Percentiles rank a stretch among this genome's conserved stretches.
Conservation (phyloP, 2,797 vertebrate species). For the Crocidura indochinensis region DNA sequence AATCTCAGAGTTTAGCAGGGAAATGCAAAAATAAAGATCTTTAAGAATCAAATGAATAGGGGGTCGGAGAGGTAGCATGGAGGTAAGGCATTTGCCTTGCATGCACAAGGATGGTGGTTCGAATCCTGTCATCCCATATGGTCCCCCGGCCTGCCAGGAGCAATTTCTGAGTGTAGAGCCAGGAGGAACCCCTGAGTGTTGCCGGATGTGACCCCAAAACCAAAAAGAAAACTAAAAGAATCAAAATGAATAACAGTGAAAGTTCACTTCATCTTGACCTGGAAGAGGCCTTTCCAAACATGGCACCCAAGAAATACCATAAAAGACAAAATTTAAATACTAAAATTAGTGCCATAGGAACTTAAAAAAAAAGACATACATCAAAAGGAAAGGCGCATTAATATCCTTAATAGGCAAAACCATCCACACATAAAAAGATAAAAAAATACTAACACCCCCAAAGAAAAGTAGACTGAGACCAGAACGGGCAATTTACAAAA, state of each 20-base stretch:
- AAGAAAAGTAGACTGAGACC: conserved; percentile 52
- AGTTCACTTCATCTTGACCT: conserved; percentile 18
- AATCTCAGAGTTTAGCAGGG: not conserved
- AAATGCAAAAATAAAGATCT: conserved; percentile 21
- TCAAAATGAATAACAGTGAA: too few species aligned
- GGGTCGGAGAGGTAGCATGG: too few species aligned
- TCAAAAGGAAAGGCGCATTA: conserved; percentile 68
- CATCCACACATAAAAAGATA: conserved; percentile 7
- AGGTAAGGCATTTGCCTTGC: too few species aligned
- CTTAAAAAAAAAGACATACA: conserved; percentile 63
- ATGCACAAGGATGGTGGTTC: too few species aligned
- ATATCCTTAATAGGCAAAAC: conserved; percentile 69
- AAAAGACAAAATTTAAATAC: conserved; percentile 28
- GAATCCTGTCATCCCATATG: too few species aligned
- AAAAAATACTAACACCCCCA: conserved; percentile 42
- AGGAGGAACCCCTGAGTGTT: too few species aligned
- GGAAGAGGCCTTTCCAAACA: conserved; percentile 38
- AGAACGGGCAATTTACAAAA: conserved; percentile 69
- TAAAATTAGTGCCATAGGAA: conserved; percentile 66
- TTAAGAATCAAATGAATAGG: not conserved
- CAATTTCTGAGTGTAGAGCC: too few species aligned
- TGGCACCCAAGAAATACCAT: conserved; percentile 22
- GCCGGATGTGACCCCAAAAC: too few species aligned
- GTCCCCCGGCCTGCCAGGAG: too few species aligned
- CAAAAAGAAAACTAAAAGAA: too few species aligned